Evolutionary conservation across 2,888 invertebrate genomes (phyloP), one percentile per base, ranked within the genome.

Genomic region (Tachystola acroxantha): DNA sequence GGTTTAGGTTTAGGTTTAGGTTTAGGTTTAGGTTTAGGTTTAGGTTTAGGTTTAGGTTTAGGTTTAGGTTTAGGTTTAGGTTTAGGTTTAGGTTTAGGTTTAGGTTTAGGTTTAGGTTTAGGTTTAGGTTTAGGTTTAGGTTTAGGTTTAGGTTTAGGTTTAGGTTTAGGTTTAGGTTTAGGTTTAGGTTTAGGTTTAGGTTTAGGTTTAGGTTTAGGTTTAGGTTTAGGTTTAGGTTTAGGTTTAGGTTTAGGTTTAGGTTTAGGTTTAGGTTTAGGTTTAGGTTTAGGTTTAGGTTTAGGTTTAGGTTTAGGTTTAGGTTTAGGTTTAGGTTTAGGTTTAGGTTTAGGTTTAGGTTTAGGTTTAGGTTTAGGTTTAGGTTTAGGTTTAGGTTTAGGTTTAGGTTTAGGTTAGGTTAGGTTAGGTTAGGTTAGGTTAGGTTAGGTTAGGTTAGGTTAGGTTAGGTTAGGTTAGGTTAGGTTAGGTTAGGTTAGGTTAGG

Each of bases 401-500:
- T 26, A 25, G 31, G 19, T 31, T 19, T 9, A 10, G 31, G 32
- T 31, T 16, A 31, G 31, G 19, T 28, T 26, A 12, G 16, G 29
- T 42, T 42, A 35, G 42, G 38, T 38, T 38, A 42, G 42, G 38
- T 42, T 42, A 41, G 34, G 34, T 34, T 34, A 34, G 41, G 41
- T 41, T 41, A 33, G 36, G 40, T 31, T 31, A 16, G 37, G 40
- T 40, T 40, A 41, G 41, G 41, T 41, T 41, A 41, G 41, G 37
- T 41, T 41, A 34, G 41, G 40, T 40, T 40, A 37, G 37, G 37
- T 34, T 41, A 41, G 34, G 37, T 41, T 34, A 30, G 31, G 30
- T 38, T 30, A 25, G 38, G 38, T 38, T 38, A 38, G 38, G 38
- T 38, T 38, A 38, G 38, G 38, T 38, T 38, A 34, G 38, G 34